Evolutionary conservation across 30 jellyfish, hydroid and myxozoan species (phyloP).

Genomic region (Euphysa ruthae): DNA sequence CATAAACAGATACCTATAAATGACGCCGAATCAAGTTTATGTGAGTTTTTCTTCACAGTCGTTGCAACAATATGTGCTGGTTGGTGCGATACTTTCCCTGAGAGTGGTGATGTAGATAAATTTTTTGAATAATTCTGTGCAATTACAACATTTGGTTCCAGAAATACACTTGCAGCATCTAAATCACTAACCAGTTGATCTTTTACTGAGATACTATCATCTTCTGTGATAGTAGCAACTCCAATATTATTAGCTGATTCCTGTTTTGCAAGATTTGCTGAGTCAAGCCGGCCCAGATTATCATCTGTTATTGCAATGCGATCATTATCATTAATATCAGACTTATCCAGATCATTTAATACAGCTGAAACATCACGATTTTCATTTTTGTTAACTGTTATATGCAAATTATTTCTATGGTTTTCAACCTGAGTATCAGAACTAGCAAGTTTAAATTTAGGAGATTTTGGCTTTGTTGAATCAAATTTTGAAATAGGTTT

Average conservation of each 20-base stretch:
- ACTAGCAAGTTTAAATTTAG: no score
- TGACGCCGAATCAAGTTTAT: slow-evolving; percentile 9
- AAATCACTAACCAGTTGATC: slow-evolving; percentile 9
- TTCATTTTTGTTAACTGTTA: no score
- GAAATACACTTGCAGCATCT: slow-evolving; percentile 7
- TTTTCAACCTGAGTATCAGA: neutral
- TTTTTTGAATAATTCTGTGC: no score
- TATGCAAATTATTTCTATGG: no score
- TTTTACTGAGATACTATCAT: slow-evolving; percentile 1
- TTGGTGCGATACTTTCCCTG: no score
- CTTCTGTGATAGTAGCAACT: slow-evolving; percentile 16
- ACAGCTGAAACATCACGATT: no score
- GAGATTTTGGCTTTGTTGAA: no score
- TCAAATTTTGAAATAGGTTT: no score
- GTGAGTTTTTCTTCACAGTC: neutral
- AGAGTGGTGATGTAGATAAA: no score
- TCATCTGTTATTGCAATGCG: neutral
- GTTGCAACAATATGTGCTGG: neutral
- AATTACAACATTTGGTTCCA: slow-evolving; percentile 1
- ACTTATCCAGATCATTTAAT: neutral
- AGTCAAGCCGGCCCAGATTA: neutral
- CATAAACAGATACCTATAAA: no score
- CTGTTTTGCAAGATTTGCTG: neutral
- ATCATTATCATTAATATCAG: neutral
- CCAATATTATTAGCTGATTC: neutral